phyloP scores from a whole-genome alignment of 2,113 vertebrate genomes.

The Fregetta grallaria region DNA sequence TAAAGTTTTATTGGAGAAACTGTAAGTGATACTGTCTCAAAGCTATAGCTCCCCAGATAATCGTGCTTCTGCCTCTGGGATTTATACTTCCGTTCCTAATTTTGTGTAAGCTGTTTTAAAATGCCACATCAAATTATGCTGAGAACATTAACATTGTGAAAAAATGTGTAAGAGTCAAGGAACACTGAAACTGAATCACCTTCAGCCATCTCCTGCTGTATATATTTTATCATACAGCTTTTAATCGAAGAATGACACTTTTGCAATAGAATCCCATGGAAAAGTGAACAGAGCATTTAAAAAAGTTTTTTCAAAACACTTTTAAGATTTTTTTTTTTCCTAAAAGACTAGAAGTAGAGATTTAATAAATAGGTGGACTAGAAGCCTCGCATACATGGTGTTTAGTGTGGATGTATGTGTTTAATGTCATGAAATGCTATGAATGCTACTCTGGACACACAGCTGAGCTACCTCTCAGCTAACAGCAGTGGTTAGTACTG shows the following conservation, averaged over 20 bases:
- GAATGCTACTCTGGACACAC: neutral
- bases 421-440: neutral
- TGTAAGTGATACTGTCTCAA: neutral
- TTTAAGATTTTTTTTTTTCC: neutral
- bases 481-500: neutral
- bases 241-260: neutral
- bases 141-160: neutral
- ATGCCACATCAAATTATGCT: neutral
- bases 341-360: neutral
- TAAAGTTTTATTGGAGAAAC: neutral
- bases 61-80: neutral
- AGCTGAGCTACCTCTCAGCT: neutral
- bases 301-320: neutral
- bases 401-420: neutral
- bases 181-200: neutral
- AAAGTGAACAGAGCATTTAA: neutral
- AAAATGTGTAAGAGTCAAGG: neutral
- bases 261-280: neutral
- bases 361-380: neutral
- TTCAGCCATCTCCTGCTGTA: neutral
- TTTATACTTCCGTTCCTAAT: neutral
- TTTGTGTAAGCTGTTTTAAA: slow-evolving; percentile 1
- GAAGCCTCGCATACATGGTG: neutral
- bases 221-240: neutral
- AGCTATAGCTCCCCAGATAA: neutral